These are phyloP conservation scores for Phengaris arion DNA, from an alignment of 2,888 invertebrate species.

Conservation along the genomic window DNA sequence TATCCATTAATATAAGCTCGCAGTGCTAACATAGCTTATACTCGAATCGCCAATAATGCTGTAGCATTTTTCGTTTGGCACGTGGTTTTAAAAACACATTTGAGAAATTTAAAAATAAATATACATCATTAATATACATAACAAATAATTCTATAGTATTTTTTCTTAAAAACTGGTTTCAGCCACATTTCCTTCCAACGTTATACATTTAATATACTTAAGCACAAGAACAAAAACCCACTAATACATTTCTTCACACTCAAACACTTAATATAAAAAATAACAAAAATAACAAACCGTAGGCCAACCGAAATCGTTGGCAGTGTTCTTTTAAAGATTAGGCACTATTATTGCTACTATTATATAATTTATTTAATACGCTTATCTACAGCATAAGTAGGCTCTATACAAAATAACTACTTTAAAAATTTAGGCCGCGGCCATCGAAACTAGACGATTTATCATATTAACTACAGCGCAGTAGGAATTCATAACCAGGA, in stretches of 20 bases:
- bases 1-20: constrained; percentile 53
- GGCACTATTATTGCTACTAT: constrained; percentile 79
- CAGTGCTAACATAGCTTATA: constrained; percentile 56
- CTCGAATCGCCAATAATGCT: constrained; percentile 49
- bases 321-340: constrained; percentile 73
- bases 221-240: constrained; percentile 41
- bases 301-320: constrained; percentile 50
- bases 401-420: constrained; percentile 75
- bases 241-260: constrained; percentile 48
- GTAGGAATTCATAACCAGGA: constrained; percentile 71
- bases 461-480: constrained; percentile 49
- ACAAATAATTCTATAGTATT: constrained; percentile 23
- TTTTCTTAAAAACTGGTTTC: background rate
- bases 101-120: constrained; percentile 16
- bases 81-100: constrained; percentile 27
- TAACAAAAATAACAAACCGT: constrained; percentile 69
- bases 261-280: constrained; percentile 64
- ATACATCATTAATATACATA: constrained; percentile 26
- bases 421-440: constrained; percentile 68
- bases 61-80: constrained; percentile 33
- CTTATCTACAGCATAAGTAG: constrained; percentile 73
- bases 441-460: constrained; percentile 58
- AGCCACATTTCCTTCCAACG: constrained; percentile 23
- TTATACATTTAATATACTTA: constrained; percentile 32
- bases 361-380: constrained; percentile 68